Percentiles rank a stretch among this genome's conserved stretches.
Evolutionary conservation across 2,797 vertebrate genomes (phyloP).

Genomic region (Synaphobranchus kaupii): DNA sequence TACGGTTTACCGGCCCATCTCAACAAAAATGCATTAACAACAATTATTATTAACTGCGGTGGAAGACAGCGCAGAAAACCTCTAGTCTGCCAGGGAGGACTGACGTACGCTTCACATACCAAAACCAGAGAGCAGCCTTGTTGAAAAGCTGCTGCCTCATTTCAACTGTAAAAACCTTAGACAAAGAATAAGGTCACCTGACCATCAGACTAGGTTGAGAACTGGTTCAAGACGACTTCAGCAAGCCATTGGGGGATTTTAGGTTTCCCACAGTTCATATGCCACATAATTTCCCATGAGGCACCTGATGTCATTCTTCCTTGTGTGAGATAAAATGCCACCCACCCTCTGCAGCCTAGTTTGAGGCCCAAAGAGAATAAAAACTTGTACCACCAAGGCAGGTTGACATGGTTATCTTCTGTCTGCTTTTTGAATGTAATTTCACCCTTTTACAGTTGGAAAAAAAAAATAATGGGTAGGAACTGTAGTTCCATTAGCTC

Average conservation of each 20-base stretch:
- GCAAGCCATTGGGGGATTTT: neutral
- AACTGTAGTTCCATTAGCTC: constrained; percentile 55
- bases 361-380: neutral
- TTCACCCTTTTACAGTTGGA: neutral
- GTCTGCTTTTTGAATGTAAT: neutral
- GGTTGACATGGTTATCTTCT: constrained; percentile 3
- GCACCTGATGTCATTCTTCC: neutral
- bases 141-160: neutral
- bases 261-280: constrained; percentile 12
- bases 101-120: neutral
- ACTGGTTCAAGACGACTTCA: neutral
- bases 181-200: neutral
- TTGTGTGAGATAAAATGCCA: neutral
- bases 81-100: neutral
- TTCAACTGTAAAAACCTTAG: neutral
- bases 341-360: neutral
- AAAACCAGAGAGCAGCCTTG: neutral
- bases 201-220: neutral
- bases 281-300: constrained; percentile 26
- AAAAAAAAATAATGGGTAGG: constrained; percentile 47
- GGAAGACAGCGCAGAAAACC: neutral
- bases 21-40: neutral
- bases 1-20: neutral
- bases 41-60: neutral
- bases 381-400: neutral